Evolutionary conservation across 2,113 vertebrate genomes (phyloP), one percentile per base, ranked within the genome.

Genomic region (Lamprologus callipterus): DNA sequence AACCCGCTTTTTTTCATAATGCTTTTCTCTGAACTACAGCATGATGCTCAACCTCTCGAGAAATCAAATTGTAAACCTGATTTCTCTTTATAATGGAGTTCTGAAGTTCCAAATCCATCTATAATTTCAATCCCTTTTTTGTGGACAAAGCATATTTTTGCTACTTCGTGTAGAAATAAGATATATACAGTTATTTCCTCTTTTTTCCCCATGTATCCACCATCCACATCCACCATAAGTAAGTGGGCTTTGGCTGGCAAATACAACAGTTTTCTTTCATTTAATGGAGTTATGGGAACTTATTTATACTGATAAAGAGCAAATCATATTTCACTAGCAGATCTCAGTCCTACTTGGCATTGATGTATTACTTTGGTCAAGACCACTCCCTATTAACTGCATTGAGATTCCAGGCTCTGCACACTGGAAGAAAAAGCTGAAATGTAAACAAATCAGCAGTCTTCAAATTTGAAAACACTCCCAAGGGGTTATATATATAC

Each of bases 321-420:
- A 93, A 95, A 93, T 87, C 79, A 86, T 87, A 93, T 93, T 91
- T 90, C 93, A 83, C 80, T 65, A 78, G 90, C 75, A 87, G 81
- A 91, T 85, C 80, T 91, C 86, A 86, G 91, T 91, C 85, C 88
- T 54, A 84, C 65, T 21, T 88, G 94, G 92, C 94, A 87, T 49
- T 94, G 93, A 95, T 94, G 86, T 87, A 95, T 94, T 83, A 87
- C 93, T 92, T 84, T 82, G 85, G 86, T 89, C 83, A 70, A 19
- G 16, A 87, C 85, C 88, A 82, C 92, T 93, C 87, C 78, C 84
- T 58, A 88, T 87, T 93, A 93, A 94, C 89, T 92, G 78, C 73
- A 87, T 92, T 93, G 85, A 85, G n/a, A n/a, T n/a, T n/a, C n/a
- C n/a, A n/a, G 53, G 84, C 55, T 88, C 89, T 88, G 70, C 58